Conservation (phyloP, 2,888 invertebrate species). For the Gymnoscelis rufifasciata region DNA sequence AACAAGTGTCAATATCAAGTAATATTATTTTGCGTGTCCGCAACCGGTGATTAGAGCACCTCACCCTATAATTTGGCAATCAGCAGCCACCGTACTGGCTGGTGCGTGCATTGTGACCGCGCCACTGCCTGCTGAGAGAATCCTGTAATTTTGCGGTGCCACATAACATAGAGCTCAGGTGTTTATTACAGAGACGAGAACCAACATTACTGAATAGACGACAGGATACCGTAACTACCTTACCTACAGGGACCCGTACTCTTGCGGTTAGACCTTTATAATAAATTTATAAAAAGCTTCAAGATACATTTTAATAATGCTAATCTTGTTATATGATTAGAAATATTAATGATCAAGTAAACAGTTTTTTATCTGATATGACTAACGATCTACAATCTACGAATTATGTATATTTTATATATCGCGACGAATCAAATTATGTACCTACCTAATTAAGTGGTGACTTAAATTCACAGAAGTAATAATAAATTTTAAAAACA, state of each 20-base stretch:
- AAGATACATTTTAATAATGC: not conserved
- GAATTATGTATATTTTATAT: not conserved
- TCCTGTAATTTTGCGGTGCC: slow-evolving; percentile 71
- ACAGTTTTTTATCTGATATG: not conserved
- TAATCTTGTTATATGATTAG: not conserved
- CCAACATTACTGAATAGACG: slow-evolving; percentile 41
- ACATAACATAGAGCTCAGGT: slow-evolving; percentile 43
- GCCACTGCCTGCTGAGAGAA: slow-evolving; percentile 53
- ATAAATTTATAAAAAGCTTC: not conserved
- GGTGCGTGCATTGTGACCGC: slow-evolving; percentile 46
- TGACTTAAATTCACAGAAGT: slow-evolving; percentile 1
- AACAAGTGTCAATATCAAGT: slow-evolving; percentile 10
- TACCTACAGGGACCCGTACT: slow-evolving; percentile 15
- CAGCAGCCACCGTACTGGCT: slow-evolving; percentile 41
- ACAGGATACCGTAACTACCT: slow-evolving; percentile 40
- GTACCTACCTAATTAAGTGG: slow-evolving; percentile 1
- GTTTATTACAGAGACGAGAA: slow-evolving; percentile 50
- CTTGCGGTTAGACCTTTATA: slow-evolving; percentile 8
- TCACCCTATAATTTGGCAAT: slow-evolving; percentile 75
- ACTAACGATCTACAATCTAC: not conserved
- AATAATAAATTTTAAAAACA: slow-evolving; percentile 4
- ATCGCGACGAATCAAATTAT: not conserved
- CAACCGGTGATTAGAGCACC: slow-evolving; percentile 62
- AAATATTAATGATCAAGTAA: not conserved
- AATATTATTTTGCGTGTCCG: slow-evolving; percentile 32